phyloP scores from a whole-genome alignment of 1,140 invertebrate genomes.

The Cecropterus lyciades region DNA sequence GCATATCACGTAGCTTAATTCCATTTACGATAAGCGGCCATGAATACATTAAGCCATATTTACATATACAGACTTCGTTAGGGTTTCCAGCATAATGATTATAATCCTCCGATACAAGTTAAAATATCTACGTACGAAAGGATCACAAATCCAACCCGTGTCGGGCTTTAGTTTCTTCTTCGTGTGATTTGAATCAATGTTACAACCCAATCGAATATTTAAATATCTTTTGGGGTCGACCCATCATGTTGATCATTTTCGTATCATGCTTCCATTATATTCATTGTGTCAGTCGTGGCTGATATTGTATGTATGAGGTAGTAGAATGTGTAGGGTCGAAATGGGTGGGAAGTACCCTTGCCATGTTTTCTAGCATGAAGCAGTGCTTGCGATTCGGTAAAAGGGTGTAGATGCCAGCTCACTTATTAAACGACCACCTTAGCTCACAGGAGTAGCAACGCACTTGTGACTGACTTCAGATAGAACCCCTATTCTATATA shows the following conservation, averaged over 20 bases:
- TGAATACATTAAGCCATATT: conserved; percentile 31
- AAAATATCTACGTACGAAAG: conserved; percentile 20
- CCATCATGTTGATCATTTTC: neutral
- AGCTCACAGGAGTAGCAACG: no score
- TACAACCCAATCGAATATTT: conserved; percentile 12
- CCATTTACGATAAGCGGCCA: conserved; percentile 29
- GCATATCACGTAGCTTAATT: conserved; percentile 27
- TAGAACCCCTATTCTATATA: no score
- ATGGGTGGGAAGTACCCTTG: no score
- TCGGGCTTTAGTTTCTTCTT: conserved; percentile 5
- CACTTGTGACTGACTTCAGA: no score
- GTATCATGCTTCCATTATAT: no score
- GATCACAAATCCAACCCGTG: conserved; percentile 20
- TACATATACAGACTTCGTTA: conserved; percentile 33
- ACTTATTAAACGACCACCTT: no score
- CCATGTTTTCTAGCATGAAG: no score
- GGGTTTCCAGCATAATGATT: conserved; percentile 23
- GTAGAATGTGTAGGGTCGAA: no score
- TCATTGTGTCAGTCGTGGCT: no score
- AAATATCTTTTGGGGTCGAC: neutral
- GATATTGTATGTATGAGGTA: no score
- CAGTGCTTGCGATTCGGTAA: no score
- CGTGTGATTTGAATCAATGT: conserved; percentile 10
- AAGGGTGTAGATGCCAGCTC: no score
- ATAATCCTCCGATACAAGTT: conserved; percentile 29